Conservation (phyloP, 2,888 invertebrate species). For the Dromius quadrimaculatus region DNA sequence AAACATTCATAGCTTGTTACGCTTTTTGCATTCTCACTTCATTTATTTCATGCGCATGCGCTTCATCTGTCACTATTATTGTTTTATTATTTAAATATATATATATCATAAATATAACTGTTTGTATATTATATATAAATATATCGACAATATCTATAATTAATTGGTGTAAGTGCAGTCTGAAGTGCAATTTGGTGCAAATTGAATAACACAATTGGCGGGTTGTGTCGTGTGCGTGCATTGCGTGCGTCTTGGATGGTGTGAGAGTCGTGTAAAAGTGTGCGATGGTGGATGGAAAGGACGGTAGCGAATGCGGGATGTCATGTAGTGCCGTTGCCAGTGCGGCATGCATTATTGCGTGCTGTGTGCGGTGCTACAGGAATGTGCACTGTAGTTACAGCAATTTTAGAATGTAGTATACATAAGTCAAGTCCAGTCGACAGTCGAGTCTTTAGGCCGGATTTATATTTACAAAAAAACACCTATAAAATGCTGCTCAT, state of each 20-base stretch:
- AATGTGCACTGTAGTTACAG: conserved; percentile 9
- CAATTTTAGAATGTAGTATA: conserved; percentile 28
- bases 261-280: conserved; percentile 13
- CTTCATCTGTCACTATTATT: conserved; percentile 31
- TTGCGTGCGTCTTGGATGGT: conserved; percentile 23
- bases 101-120: conserved; percentile 51
- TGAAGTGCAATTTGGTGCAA: conserved; percentile 52
- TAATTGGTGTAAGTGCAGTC: conserved; percentile 53
- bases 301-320: conserved; percentile 27
- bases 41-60: not conserved
- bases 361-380: conserved; percentile 31
- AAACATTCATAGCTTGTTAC: conserved; percentile 39
- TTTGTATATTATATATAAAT: conserved; percentile 50
- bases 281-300: not conserved
- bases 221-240: conserved; percentile 38
- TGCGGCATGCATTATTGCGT: conserved; percentile 14
- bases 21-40: conserved; percentile 10
- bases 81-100: conserved; percentile 33
- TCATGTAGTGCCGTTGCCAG: conserved; percentile 3
- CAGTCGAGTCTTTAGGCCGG: conserved; percentile 25
- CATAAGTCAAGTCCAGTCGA: conserved; percentile 10
- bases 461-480: conserved; percentile 28
- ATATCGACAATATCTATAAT: conserved; percentile 51
- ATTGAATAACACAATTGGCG: conserved; percentile 37
- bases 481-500: conserved; percentile 8